Conservation (phyloP, 2,888 invertebrate species). For the Lycophotia porphyrea region DNA sequence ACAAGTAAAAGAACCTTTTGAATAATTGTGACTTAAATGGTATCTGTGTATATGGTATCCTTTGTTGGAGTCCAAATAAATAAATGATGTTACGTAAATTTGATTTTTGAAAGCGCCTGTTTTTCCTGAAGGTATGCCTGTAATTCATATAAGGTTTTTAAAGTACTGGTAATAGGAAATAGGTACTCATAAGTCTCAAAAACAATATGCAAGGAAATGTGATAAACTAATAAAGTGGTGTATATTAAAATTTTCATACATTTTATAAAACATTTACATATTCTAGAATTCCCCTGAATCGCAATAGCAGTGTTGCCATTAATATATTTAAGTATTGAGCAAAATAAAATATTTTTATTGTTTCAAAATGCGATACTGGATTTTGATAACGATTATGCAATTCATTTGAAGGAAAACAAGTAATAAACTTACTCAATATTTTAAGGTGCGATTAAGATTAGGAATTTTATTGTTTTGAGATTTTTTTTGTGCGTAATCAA, state of each 20-base stretch:
- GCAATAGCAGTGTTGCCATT: slow-evolving; percentile 6
- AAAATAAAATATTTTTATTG: not conserved
- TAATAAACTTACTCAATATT: slow-evolving; percentile 22
- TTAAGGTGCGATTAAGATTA: slow-evolving; percentile 32
- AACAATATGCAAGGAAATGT: not conserved
- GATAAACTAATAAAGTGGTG: not conserved
- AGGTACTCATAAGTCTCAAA: slow-evolving; percentile 1
- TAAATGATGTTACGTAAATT: not conserved
- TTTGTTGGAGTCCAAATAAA: no score
- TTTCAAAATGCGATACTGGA: not conserved
- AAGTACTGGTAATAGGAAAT: not conserved
- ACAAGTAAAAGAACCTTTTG: no score
- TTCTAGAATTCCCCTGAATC: not conserved
- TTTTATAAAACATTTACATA: slow-evolving; percentile 2
- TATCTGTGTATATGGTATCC: no score
- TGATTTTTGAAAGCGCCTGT: not conserved
- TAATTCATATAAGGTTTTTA: not conserved
- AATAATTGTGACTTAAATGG: no score
- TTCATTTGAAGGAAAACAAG: slow-evolving; percentile 28
- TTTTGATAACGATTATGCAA: slow-evolving; percentile 19
- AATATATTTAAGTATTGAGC: not conserved
- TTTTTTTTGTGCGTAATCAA: slow-evolving; percentile 25
- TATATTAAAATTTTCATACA: not conserved
- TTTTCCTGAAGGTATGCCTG: not conserved
- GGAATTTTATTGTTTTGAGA: slow-evolving; percentile 19